phyloP scores from a whole-genome alignment of 2,888 invertebrate genomes.

The Tenthredo livida region DNA sequence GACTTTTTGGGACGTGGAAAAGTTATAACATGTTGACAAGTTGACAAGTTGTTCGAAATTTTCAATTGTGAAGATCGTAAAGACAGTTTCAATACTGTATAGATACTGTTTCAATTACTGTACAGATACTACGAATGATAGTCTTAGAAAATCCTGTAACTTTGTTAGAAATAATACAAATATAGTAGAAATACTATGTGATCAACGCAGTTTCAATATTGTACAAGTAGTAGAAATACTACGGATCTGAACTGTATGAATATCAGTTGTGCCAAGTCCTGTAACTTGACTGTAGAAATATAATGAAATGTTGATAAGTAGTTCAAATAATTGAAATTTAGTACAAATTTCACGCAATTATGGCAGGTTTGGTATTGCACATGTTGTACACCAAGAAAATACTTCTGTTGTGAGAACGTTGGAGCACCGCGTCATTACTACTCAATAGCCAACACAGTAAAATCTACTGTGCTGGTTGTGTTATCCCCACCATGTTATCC shows the following conservation, averaged over 20 bases:
- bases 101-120: no score
- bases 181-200: neutral
- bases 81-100: neutral
- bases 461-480: no score
- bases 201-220: slow-evolving; percentile 7
- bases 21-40: neutral
- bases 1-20: no score
- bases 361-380: neutral
- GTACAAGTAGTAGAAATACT: neutral
- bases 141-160: no score
- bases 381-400: neutral
- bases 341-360: neutral
- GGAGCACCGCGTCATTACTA: no score
- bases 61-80: neutral
- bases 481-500: no score
- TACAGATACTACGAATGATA: no score
- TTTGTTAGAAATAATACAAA: no score
- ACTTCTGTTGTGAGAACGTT: no score
- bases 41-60: slow-evolving; percentile 1
- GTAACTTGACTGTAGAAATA: no score
- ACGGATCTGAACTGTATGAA: neutral
- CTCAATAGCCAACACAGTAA: no score
- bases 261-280: no score
- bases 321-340: neutral
- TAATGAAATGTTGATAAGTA: neutral